These are phyloP conservation scores for Oreortyx pictus DNA, from an alignment of 2,797 vertebrate species.

Conservation along the genomic window DNA sequence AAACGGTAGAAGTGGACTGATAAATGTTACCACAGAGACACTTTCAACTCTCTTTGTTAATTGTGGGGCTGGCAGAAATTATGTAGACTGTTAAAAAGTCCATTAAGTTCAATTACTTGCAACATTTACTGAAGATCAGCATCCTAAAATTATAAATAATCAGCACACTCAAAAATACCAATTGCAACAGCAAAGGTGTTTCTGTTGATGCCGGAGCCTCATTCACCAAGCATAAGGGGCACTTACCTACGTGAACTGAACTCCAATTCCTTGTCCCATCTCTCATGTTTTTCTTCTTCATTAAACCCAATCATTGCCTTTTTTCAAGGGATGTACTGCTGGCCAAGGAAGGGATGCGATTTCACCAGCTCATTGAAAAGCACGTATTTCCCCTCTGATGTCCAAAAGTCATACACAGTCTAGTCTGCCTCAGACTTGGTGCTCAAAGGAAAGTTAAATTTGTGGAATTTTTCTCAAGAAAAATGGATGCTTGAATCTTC, in stretches of 20 bases:
- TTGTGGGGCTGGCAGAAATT: constrained; percentile 5
- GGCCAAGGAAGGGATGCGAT: not conserved
- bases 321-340: not conserved
- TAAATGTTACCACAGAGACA: not conserved
- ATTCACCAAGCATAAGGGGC: not conserved
- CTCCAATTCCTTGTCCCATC: not conserved
- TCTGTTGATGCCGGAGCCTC: not conserved
- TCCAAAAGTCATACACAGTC: not conserved
- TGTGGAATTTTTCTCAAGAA: not conserved
- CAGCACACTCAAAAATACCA: not conserved
- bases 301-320: not conserved
- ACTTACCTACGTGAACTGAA: not conserved
- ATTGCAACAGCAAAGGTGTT: not conserved
- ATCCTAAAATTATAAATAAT: constrained; percentile 5
- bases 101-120: not conserved
- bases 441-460: not conserved
- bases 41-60: not conserved
- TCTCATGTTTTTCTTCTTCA: not conserved
- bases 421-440: not conserved
- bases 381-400: not conserved
- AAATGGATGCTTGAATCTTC: not conserved
- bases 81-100: not conserved
- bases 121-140: not conserved
- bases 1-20: not conserved
- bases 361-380: not conserved